Evolutionary conservation across 37 sponge, comb jelly and placozoan genomes (phyloP).

Genomic region (Crambe crambe): DNA sequence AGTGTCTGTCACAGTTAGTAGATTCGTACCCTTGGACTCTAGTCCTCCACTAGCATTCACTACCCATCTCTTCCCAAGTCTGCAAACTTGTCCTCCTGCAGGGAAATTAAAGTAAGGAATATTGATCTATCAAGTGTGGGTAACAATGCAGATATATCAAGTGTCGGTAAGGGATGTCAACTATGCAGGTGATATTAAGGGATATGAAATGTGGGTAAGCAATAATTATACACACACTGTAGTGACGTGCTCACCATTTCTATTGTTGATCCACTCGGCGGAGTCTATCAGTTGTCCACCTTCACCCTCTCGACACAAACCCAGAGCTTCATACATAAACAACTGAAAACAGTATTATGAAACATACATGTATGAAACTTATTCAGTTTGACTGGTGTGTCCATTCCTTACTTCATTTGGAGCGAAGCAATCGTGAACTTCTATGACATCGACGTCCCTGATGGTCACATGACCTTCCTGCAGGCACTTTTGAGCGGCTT

Average conservation of each 20-base stretch:
- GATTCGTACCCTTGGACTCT: conserved; percentile 66
- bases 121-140: too few relatives aligned
- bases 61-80: conserved; percentile 63
- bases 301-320: conserved; percentile 68
- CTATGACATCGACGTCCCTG: conserved; percentile 67
- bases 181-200: too few relatives aligned
- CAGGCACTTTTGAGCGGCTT: conserved; percentile 49
- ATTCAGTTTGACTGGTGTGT: too few relatives aligned
- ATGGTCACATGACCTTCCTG: conserved; percentile 34
- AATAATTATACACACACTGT: neutral
- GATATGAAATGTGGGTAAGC: too few relatives aligned
- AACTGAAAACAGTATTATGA: conserved; percentile 19
- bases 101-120: neutral
- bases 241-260: conserved; percentile 28
- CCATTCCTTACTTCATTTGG: conserved; percentile 81
- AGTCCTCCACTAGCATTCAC: conserved; percentile 79
- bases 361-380: neutral
- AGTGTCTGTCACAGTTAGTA: neutral
- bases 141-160: too few relatives aligned
- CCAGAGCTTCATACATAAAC: conserved; percentile 82
- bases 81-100: conserved; percentile 52
- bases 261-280: conserved; percentile 64
- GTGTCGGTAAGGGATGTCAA: too few relatives aligned
- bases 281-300: conserved; percentile 59
- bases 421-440: conserved; percentile 82